phyloP scores from a whole-genome alignment of 2,888 invertebrate genomes.

The Exocentrus adspersus region DNA sequence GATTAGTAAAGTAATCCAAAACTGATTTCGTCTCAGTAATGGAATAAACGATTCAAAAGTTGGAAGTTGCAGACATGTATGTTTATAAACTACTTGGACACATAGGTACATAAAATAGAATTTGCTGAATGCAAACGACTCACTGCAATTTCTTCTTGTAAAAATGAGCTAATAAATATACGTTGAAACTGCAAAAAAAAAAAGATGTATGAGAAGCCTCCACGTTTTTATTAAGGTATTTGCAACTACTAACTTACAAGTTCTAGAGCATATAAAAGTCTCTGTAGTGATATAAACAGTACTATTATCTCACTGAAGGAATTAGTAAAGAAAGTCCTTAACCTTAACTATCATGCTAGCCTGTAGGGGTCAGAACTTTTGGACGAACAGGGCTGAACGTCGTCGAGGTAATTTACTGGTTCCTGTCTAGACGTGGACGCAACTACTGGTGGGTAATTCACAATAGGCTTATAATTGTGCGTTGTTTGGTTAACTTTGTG shows the following conservation, averaged over 20 bases:
- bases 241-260: conserved; percentile 30
- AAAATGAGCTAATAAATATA: background rate
- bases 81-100: no score
- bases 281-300: conserved; percentile 38
- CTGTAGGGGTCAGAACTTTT: conserved; percentile 61
- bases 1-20: no score
- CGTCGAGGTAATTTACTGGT: conserved; percentile 59
- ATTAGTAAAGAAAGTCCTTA: conserved; percentile 39
- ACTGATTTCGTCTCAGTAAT: no score
- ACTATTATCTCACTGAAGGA: conserved; percentile 42
- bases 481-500: conserved; percentile 60
- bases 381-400: conserved; percentile 65
- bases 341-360: conserved; percentile 60
- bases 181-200: background rate
- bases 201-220: conserved; percentile 19
- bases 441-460: conserved; percentile 56
- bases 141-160: background rate
- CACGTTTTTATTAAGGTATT: conserved; percentile 32
- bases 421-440: conserved; percentile 67
- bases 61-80: no score
- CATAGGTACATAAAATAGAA: no score
- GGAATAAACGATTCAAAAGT: no score
- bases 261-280: conserved; percentile 33
- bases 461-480: conserved; percentile 63
- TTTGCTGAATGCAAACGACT: no score